Evolutionary conservation across 2,113 vertebrate species (phyloP).

Genomic region (Xenopus laevis): DNA sequence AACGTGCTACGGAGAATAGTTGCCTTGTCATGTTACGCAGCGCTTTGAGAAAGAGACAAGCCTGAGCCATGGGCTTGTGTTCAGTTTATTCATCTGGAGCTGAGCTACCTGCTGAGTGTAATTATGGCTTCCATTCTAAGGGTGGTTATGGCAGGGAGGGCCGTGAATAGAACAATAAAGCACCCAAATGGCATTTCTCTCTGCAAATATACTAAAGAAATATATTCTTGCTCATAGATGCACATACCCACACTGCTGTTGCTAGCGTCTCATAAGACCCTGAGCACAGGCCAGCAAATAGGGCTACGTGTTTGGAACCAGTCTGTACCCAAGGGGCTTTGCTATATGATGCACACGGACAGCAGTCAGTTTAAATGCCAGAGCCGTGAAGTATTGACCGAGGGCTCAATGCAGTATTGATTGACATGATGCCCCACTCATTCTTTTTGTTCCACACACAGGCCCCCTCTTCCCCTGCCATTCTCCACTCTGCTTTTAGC

Average conservation of each 20-base stretch:
- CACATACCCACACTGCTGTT: background rate
- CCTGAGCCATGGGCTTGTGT: background rate
- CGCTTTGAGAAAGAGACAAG: slow-evolving; percentile 16
- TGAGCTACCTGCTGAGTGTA: slow-evolving; percentile 6
- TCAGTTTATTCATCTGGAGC: slow-evolving; percentile 11
- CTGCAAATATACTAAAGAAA: background rate
- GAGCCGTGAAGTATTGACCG: too few relatives aligned
- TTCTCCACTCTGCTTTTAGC: too few relatives aligned
- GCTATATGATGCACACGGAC: too few relatives aligned
- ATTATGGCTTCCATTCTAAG: slow-evolving; percentile 17
- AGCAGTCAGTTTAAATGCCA: too few relatives aligned
- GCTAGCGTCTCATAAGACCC: too few relatives aligned
- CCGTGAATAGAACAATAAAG: background rate
- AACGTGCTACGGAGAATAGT: slow-evolving; percentile 16
- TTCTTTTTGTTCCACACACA: too few relatives aligned
- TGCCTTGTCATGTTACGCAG: slow-evolving; percentile 16
- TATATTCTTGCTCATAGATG: background rate
- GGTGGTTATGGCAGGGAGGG: background rate
- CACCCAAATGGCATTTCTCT: background rate
- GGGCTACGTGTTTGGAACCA: too few relatives aligned
- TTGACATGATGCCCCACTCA: too few relatives aligned
- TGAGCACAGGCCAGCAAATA: too few relatives aligned
- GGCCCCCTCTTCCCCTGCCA: too few relatives aligned
- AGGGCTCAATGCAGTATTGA: too few relatives aligned
- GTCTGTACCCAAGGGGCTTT: too few relatives aligned